Evolutionary conservation across 1,140 invertebrate genomes (phyloP).

Genomic region (Scylla paramamosain): DNA sequence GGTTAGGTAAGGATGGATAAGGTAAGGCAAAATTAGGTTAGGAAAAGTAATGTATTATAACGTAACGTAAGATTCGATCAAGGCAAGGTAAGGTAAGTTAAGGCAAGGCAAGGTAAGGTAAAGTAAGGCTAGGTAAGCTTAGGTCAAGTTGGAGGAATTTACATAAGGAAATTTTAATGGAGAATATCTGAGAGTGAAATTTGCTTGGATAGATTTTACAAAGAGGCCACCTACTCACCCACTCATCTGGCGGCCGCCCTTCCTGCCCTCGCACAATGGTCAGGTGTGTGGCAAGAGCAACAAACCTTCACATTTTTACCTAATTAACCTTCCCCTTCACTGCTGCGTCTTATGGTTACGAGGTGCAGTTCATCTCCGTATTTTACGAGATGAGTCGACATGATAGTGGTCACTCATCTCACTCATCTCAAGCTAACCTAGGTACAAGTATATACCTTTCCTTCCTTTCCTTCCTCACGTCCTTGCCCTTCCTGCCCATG

Average conservation of each 20-base stretch:
- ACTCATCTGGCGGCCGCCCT: too few species aligned
- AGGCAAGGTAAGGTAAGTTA: too few species aligned
- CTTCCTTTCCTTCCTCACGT: not conserved
- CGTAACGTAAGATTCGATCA: not conserved
- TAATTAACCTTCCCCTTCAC: not conserved
- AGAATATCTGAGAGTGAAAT: too few species aligned
- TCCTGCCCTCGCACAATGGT: not conserved
- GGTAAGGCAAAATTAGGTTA: slow-evolving; percentile 12
- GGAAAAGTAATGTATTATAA: not conserved
- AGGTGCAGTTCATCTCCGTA: not conserved
- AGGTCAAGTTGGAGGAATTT: not conserved
- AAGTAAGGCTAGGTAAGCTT: slow-evolving; percentile 13
- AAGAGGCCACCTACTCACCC: too few species aligned
- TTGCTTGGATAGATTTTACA: too few species aligned
- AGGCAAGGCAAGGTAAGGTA: not conserved
- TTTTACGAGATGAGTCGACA: not conserved
- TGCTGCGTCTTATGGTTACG: not conserved
- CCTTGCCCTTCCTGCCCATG: too few species aligned
- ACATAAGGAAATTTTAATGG: not conserved
- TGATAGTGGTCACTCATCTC: not conserved
- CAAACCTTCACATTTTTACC: not conserved
- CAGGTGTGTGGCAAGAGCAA: not conserved
- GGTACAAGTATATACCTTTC: too few species aligned
- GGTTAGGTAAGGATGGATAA: slow-evolving; percentile 13
- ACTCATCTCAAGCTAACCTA: too few species aligned